phyloP scores from a whole-genome alignment of 2,888 invertebrate species.

The Steinernema scapterisci region DNA sequence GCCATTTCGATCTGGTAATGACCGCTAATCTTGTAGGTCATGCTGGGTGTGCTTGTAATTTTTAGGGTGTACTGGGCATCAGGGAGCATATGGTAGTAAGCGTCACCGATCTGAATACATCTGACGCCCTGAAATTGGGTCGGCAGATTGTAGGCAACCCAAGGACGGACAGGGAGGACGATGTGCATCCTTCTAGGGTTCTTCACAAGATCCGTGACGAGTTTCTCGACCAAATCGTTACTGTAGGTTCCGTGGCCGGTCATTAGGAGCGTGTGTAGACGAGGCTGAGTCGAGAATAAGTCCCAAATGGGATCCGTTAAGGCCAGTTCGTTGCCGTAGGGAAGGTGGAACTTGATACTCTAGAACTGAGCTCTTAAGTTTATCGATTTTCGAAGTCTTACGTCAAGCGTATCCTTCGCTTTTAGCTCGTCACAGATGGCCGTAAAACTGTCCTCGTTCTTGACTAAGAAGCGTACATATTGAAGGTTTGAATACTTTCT shows the following conservation, averaged over 20 bases:
- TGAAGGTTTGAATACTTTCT: neutral
- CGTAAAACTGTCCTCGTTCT: neutral
- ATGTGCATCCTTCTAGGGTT: neutral
- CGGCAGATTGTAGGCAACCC: constrained; percentile 10
- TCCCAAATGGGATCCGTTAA: neutral
- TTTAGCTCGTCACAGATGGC: neutral
- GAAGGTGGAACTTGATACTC: constrained; percentile 5
- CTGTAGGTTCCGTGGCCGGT: constrained; percentile 7
- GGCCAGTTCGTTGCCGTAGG: neutral
- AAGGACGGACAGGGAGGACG: constrained; percentile 4
- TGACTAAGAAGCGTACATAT: neutral
- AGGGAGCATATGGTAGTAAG: neutral
- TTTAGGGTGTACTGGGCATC: neutral
- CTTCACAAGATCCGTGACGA: neutral
- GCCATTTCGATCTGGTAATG: constrained; percentile 2
- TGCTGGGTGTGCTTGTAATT: neutral
- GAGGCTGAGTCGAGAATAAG: neutral
- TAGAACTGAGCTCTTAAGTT: neutral
- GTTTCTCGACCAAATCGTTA: neutral
- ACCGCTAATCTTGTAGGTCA: neutral
- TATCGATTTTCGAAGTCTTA: neutral
- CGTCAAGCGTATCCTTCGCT: neutral
- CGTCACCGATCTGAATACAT: neutral
- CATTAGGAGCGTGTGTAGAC: neutral
- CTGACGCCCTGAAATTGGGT: neutral